These are phyloP conservation scores for Aromia moschata DNA, from an alignment of 2,888 invertebrate species.

Conservation along the genomic window DNA sequence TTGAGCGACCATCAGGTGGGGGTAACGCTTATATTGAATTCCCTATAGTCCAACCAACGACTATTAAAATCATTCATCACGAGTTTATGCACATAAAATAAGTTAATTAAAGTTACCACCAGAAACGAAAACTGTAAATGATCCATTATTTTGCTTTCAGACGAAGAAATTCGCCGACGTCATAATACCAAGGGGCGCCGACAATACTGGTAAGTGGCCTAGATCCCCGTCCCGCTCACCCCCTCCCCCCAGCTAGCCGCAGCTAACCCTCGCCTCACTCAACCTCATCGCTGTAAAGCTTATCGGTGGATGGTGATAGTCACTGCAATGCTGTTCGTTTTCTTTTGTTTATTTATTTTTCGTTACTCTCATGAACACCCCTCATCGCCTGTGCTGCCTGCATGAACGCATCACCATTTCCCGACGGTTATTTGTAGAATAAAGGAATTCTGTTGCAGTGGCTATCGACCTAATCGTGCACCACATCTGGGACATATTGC, in stretches of 20 bases:
- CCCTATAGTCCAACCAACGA: too few relatives aligned
- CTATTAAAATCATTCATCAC: too few relatives aligned
- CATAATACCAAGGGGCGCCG: constrained; percentile 98
- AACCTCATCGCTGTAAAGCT: constrained; percentile 21
- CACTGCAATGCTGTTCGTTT: constrained; percentile 53
- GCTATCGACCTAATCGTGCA: constrained; percentile 99
- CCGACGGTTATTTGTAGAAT: neutral
- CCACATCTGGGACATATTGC: constrained; percentile 97
- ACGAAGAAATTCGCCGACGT: constrained; percentile 99
- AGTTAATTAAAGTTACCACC: too few relatives aligned
- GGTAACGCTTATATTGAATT: too few relatives aligned
- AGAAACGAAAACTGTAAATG: too few relatives aligned
- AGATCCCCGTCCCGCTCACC: constrained; percentile 9
- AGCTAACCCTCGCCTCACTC: constrained; percentile 14
- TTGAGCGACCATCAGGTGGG: too few relatives aligned
- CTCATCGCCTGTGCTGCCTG: neutral
- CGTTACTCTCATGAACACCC: neutral
- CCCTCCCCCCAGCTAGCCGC: constrained; percentile 12
- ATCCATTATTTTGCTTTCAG: constrained; percentile 71
- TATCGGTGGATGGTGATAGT: constrained; percentile 52
- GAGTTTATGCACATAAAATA: too few relatives aligned
- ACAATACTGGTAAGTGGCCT: constrained; percentile 86
- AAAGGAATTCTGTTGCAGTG: constrained; percentile 80
- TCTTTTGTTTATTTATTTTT: constrained; percentile 14
- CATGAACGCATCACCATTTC: neutral